Evolutionary conservation across 2,888 invertebrate species (phyloP).

Genomic region (Petrolisthes manimaculis): DNA sequence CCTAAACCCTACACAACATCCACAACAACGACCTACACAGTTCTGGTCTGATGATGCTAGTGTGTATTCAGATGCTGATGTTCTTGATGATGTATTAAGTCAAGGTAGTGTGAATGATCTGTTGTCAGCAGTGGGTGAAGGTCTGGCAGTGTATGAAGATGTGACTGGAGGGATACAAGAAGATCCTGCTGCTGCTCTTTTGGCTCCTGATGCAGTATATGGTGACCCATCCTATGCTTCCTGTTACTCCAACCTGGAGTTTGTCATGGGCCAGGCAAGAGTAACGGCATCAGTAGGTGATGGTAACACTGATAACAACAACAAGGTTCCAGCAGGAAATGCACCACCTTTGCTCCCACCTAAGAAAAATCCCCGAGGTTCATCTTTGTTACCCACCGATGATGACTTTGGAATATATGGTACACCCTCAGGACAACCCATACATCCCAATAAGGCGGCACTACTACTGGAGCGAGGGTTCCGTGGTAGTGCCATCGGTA

Average conservation of each 20-base stretch:
- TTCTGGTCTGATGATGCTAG: constrained; percentile 63
- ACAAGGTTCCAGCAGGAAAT: constrained; percentile 15
- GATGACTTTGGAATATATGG: constrained; percentile 62
- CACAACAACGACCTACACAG: constrained; percentile 14
- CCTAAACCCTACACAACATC: constrained; percentile 14
- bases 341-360: constrained; percentile 56
- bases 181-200: constrained; percentile 36
- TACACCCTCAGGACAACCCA: constrained; percentile 60
- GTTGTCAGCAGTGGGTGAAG: constrained; percentile 62
- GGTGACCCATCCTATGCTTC: constrained; percentile 66
- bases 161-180: constrained; percentile 22
- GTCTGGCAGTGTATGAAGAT: constrained; percentile 63
- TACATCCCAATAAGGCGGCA: constrained; percentile 61
- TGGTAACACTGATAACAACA: neutral
- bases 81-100: constrained; percentile 63
- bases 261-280: constrained; percentile 60
- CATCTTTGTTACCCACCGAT: neutral
- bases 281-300: constrained; percentile 22
- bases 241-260: constrained; percentile 64
- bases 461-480: constrained; percentile 60
- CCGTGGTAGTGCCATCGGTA: neutral
- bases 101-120: constrained; percentile 65
- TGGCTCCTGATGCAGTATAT: constrained; percentile 57
- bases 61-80: constrained; percentile 63
- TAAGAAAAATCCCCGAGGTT: constrained; percentile 42